Conservation (phyloP, 2,113 vertebrate species). For the Muntiacus muntjak region DNA sequence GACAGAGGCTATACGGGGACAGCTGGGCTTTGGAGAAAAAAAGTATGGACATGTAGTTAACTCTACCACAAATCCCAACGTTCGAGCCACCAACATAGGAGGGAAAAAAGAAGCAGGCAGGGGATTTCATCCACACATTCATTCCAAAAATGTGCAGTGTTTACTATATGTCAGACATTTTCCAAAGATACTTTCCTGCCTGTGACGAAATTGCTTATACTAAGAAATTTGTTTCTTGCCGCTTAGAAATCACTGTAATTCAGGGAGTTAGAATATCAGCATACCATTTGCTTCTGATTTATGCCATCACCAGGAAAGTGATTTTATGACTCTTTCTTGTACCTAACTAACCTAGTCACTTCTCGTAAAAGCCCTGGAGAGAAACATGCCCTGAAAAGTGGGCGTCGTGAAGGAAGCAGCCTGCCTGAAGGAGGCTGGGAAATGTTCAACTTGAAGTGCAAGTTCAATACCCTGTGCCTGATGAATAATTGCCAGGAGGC, state of each 20-base stretch:
- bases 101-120: background rate
- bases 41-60: slow-evolving; percentile 52
- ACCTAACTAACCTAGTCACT: background rate
- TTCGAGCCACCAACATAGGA: slow-evolving; percentile 64
- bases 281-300: background rate
- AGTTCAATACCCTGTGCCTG: background rate
- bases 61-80: slow-evolving; percentile 51
- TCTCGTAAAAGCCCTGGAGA: background rate
- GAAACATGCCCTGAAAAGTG: background rate
- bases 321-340: slow-evolving; percentile 12
- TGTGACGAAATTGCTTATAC: slow-evolving; percentile 22
- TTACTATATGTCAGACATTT: slow-evolving; percentile 38
- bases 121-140: slow-evolving; percentile 14
- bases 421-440: background rate
- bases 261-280: background rate
- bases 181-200: slow-evolving; percentile 35
- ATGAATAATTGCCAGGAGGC: background rate
- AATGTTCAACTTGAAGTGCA: background rate
- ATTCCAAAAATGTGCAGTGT: slow-evolving; percentile 16
- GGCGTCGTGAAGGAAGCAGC: background rate
- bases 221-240: slow-evolving; percentile 37
- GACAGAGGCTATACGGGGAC: slow-evolving; percentile 62
- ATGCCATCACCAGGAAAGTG: background rate
- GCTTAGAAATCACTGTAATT: slow-evolving; percentile 14
- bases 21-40: slow-evolving; percentile 50